These are phyloP conservation scores for Megalops cyprinoides DNA, from an alignment of 2,797 vertebrate species.

Conservation along the genomic window DNA sequence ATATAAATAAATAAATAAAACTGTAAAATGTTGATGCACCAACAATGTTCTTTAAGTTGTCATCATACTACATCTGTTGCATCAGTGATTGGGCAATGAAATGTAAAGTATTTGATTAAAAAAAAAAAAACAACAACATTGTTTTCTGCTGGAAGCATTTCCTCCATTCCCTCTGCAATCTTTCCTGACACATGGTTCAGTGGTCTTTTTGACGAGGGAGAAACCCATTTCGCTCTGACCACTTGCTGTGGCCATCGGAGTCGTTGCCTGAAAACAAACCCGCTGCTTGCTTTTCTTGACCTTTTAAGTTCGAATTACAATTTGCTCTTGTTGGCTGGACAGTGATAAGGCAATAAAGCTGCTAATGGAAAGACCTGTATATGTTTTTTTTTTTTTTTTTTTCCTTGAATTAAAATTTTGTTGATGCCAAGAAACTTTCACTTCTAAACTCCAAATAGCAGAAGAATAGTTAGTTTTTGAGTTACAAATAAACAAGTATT, in stretches of 20 bases:
- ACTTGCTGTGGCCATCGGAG: neutral
- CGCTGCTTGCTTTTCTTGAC: neutral
- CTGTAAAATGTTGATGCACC: neutral
- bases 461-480: neutral
- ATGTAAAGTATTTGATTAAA: slow-evolving; percentile 9
- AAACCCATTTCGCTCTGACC: neutral
- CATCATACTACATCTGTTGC: neutral
- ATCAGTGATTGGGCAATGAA: neutral
- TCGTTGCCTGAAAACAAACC: neutral
- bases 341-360: slow-evolving; percentile 10
- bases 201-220: neutral
- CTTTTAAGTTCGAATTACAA: slow-evolving; percentile 18
- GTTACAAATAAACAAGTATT: neutral
- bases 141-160: neutral
- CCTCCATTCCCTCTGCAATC: neutral
- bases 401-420: no score
- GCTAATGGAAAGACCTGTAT: slow-evolving; percentile 6
- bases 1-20: neutral
- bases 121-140: neutral
- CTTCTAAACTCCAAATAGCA: neutral
- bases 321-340: slow-evolving; percentile 8
- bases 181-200: neutral
- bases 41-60: neutral
- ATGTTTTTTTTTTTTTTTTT: no score
- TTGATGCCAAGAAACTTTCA: no score